Percentiles rank a stretch among this genome's conserved stretches.
These are phyloP conservation scores for Antitype chi DNA, from an alignment of 2,888 invertebrate species.

Conservation along the genomic window DNA sequence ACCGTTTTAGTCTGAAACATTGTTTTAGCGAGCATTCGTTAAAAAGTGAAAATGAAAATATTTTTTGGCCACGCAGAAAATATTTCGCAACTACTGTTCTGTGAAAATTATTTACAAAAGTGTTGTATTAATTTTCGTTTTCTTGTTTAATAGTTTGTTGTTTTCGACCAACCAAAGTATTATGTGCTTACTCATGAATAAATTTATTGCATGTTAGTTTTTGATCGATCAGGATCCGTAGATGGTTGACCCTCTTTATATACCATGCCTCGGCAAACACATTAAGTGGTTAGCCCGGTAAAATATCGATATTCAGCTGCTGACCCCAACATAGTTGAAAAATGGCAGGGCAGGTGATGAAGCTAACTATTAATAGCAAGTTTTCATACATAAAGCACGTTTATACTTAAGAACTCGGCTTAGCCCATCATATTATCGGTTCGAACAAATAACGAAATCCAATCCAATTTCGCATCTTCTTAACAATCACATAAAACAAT, in stretches of 20 bases:
- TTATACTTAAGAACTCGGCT: neutral
- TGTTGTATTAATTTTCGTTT: conserved; percentile 11
- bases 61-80: conserved; percentile 40
- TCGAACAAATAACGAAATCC: neutral
- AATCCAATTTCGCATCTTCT: neutral
- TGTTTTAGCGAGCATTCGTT: conserved; percentile 74
- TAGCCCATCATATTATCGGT: neutral
- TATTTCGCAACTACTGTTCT: conserved; percentile 51
- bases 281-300: no score
- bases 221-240: no score
- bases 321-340: no score
- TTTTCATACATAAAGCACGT: neutral
- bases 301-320: no score
- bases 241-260: no score
- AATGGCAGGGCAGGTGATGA: no score
- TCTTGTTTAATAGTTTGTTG: neutral
- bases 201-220: neutral
- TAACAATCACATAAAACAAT: conserved; percentile 16
- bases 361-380: neutral
- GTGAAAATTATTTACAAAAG: conserved; percentile 16
- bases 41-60: conserved; percentile 64
- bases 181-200: neutral
- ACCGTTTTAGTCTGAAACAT: conserved; percentile 75
- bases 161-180: neutral
- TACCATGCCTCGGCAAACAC: no score